phyloP scores from a whole-genome alignment of 2,797 vertebrate species.

The Leucoraja ocellata region DNA sequence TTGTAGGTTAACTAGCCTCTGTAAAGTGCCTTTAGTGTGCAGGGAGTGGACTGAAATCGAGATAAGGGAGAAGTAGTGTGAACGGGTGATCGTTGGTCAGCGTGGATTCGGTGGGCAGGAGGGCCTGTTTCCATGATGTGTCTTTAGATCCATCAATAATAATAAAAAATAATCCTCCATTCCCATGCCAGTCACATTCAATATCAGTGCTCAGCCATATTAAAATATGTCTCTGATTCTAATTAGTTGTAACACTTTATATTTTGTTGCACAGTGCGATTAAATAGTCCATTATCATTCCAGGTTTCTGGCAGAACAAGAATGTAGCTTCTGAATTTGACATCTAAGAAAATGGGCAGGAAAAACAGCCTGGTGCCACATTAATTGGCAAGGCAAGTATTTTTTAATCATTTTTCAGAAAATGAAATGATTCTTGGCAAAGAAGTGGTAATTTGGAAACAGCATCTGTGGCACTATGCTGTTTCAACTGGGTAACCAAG shows the following conservation, averaged over 20 bases:
- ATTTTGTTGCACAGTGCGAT: not conserved
- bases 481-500: not conserved
- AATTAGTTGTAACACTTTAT: not conserved
- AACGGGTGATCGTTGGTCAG: no score
- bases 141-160: no score
- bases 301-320: not conserved
- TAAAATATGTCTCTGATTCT: not conserved
- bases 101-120: no score
- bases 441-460: not conserved
- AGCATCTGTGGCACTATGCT: not conserved
- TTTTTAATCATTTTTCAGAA: not conserved
- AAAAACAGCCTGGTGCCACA: not conserved
- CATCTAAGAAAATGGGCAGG: not conserved
- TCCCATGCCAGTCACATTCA: no score
- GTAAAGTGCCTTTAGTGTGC: no score
- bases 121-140: no score
- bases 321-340: not conserved
- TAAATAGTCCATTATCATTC: not conserved
- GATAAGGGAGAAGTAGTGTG: no score
- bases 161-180: no score
- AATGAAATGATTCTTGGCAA: slow-evolving; percentile 5
- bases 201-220: no score
- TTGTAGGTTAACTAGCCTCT: no score
- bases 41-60: no score
- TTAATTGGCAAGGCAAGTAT: not conserved